Evolutionary conservation across 2,797 vertebrate species (phyloP), one percentile per base, ranked within the genome.

Genomic region (Bradypodion ventrale): DNA sequence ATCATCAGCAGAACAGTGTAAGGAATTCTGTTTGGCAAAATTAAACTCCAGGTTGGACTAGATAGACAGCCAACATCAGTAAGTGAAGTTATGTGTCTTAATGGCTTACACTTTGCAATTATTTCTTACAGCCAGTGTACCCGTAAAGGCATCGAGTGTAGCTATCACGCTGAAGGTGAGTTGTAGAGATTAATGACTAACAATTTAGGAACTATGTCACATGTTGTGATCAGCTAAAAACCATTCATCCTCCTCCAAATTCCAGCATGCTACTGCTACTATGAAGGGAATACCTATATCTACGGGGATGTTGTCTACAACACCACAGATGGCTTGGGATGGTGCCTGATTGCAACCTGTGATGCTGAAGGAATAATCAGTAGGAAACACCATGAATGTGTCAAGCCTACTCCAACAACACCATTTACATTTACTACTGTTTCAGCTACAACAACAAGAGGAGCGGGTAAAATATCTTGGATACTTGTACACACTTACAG

Each of bases 301-400:
- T 92, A 93, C 0, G 76, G 84, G 23, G 94, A 95, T 1, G 72
- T 95, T 35, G 92, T 97, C 92, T 97, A 97, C 91, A 95, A 89
- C 68, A 97, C 95, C 1, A 94, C 96, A 0, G 96, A 96, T 9
- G 95, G 95, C 74, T 92, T 91, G 0, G 96, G 96, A 0, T 95
- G 92, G 89, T 97, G 96, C 83, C 16, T 97, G 27, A 85, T 69
- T 1, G 96, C 96, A 79, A 80, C 62, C 12, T 97, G 96, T 0
- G 91, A 90, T 1, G 29, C 87, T 23, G 95, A 96, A 0, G 93
- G 95, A 4, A 95, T 93, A 15, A 93, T 96, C n/a, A 8, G 23
- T 42, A 94, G 95, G 82, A 80, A 1, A 1, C 25, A 89, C 2
- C 78, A 80, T 46, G 85, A 63, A 10, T 97, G 96, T 52, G 86